A percentile compares a stretch with the other conserved stretches of the same genome.
phyloP scores from a whole-genome alignment of 2,888 invertebrate species.

The Nemurella pictetii region DNA sequence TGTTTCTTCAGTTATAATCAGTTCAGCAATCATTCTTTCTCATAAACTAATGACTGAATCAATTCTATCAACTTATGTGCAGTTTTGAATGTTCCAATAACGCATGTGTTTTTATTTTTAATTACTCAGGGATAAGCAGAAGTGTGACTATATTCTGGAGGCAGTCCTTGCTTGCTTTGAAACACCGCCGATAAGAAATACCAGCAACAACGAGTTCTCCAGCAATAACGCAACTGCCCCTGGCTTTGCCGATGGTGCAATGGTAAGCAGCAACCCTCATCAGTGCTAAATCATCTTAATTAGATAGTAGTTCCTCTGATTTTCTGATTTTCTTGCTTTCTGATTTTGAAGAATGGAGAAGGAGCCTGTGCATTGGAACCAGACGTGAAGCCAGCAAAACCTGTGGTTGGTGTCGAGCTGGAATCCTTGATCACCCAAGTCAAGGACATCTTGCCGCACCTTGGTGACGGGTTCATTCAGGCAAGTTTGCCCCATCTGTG shows the following conservation, averaged over 20 bases:
- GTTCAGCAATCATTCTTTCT: not conserved
- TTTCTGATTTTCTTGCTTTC: no score
- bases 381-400: conserved; percentile 20
- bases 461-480: conserved; percentile 73
- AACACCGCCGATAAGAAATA: conserved; percentile 20
- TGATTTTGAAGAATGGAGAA: no score
- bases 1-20: conserved; percentile 53
- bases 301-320: no score
- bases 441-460: conserved; percentile 76
- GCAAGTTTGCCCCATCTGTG: no score
- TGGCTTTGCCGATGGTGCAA: no score
- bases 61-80: not conserved
- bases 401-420: conserved; percentile 49
- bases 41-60: no score
- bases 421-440: conserved; percentile 64
- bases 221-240: no score
- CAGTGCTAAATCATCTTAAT: no score
- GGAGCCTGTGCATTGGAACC: no score
- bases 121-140: conserved; percentile 49
- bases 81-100: no score
- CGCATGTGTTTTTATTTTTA: no score
- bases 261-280: no score
- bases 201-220: not conserved
- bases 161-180: conserved; percentile 52
- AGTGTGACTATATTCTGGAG: conserved; percentile 60